Base-by-base conservation (phyloP, 2,888 invertebrate genomes). In the Sesia bembeciformis region DNA sequence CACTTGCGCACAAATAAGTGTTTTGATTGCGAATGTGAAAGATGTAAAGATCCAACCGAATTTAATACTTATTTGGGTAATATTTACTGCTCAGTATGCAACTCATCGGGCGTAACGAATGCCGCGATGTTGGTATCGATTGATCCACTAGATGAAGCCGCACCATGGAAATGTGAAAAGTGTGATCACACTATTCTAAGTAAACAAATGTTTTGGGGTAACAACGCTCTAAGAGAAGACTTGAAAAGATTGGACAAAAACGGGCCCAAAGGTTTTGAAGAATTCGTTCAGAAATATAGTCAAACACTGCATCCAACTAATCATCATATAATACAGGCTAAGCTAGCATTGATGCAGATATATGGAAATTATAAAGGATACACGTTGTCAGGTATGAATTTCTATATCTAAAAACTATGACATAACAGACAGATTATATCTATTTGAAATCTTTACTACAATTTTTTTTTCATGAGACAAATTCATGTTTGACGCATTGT, bases 1-100 rank as follows among this genome's bases (percentile, higher is more conserved):
- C 92, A 92, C 74, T 77, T 95, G 3, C 86, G 82, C 62, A 84
- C 83, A 53, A 84, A 87, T 3, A 95, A 94, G 77, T 93, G 93
- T 71, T 94, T 95, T 62, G 91, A 91, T 53, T 95, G 95, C 66
- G 78, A 78, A 49, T 95, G 95, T 63, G 76, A 81, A 0, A 85
- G 94, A 57, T 95, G 95, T 66, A 76, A 72, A 40, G 95, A 95
- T 78, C 92, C 93, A 4, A 93, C 93, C 0, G 95, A 95, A 72
- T 75, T 94, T 51, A 91, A 91, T 4, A 93, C 92, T 7, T 88
- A 91, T 75, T 73, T 92, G 23, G 93, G 93, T 1, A 91, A 93
- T 0, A 91, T 93, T 52, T 88, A 90, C 55, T 94, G 94, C 65
- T 89, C 90, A n/a, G 79, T 90, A 59, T 93, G 93, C 66, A 91